A percentile compares a stretch with the other conserved stretches of the same genome.
These are phyloP conservation scores for Neuroterus valhalla DNA, from an alignment of 1,140 invertebrate genomes.

Conservation along the genomic window DNA sequence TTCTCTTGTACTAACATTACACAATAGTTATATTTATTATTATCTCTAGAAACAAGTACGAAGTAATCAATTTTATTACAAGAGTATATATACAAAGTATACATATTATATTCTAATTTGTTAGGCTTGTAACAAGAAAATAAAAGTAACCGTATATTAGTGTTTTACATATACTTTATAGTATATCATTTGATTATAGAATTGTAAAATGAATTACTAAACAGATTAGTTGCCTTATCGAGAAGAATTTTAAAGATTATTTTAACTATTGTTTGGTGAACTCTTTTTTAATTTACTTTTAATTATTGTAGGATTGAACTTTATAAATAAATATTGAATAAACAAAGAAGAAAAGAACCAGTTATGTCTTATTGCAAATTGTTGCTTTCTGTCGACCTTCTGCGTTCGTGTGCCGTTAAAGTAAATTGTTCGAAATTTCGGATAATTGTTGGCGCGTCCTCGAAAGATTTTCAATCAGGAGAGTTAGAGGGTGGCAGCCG, in stretches of 20 bases:
- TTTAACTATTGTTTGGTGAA: conserved; percentile 44
- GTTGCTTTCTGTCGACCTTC: conserved; percentile 28
- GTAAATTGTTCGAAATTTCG: conserved; percentile 42
- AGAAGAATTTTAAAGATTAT: conserved; percentile 46
- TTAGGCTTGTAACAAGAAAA: conserved; percentile 76
- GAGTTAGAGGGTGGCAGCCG: conserved; percentile 56
- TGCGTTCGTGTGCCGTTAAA: conserved; percentile 5
- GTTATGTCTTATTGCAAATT: conserved; percentile 49
- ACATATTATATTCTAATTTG: conserved; percentile 74
- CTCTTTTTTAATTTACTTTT: conserved; percentile 58
- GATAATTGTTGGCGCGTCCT: conserved; percentile 40
- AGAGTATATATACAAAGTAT: conserved; percentile 73
- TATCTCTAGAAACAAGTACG: conserved; percentile 71
- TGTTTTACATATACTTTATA: conserved; percentile 76
- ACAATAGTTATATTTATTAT: conserved; percentile 75
- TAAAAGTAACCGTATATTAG: conserved; percentile 75
- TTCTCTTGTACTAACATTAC: conserved; percentile 74
- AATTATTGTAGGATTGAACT: conserved; percentile 59
- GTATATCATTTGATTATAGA: conserved; percentile 66
- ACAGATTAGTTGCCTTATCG: conserved; percentile 71
- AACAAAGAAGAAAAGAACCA: conserved; percentile 57
- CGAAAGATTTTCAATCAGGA: conserved; percentile 45
- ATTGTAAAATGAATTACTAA: conserved; percentile 68
- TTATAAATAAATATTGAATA: conserved; percentile 65
- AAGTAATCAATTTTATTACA: conserved; percentile 75